Evolutionary conservation across 2,888 invertebrate genomes (phyloP).

Genomic region (Sympetrum striolatum): DNA sequence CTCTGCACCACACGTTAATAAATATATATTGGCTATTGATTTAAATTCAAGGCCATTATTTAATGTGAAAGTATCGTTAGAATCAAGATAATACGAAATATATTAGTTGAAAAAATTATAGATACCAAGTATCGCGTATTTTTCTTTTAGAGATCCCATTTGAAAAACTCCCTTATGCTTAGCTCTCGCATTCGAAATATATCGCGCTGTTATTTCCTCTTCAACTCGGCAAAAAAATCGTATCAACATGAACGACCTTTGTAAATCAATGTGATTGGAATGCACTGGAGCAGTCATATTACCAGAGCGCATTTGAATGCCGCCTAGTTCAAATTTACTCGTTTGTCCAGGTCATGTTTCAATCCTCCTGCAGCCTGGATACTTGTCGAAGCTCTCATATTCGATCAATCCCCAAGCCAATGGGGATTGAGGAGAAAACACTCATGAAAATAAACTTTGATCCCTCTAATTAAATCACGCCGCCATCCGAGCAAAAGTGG

Average conservation of each 20-base stretch:
- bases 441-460: background rate
- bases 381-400: background rate
- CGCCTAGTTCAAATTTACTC: background rate
- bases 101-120: no score
- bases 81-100: no score
- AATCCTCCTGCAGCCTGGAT: background rate
- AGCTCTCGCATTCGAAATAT: background rate
- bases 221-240: background rate
- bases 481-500: background rate
- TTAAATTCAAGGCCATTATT: no score
- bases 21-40: no score
- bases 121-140: no score
- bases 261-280: background rate
- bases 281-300: background rate
- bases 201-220: background rate
- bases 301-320: background rate
- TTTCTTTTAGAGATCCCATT: no score
- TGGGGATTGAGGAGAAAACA: background rate
- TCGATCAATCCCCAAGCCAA: background rate
- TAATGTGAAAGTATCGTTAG: no score
- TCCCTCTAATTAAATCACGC: background rate
- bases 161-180: no score
- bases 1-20: no score
- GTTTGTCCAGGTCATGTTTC: background rate
- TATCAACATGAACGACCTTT: background rate